Conservation (phyloP, 2,888 invertebrate genomes). For the Ctenicera cuprea region DNA sequence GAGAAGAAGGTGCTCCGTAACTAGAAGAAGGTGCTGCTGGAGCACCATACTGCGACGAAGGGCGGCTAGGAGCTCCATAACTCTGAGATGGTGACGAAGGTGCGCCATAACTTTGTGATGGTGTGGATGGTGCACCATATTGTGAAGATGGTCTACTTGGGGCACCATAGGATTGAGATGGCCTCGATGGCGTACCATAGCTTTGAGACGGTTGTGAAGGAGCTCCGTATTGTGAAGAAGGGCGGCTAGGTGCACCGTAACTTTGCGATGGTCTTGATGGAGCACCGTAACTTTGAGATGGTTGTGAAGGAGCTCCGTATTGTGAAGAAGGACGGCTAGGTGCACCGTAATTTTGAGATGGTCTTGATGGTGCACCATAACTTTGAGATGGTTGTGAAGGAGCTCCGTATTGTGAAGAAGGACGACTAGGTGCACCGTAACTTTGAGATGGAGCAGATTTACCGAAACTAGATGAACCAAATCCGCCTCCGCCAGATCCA, state of each 20-base stretch:
- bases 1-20: conserved; percentile 73
- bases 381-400: conserved; percentile 50
- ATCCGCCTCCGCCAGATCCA: conserved; percentile 53
- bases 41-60: conserved; percentile 60
- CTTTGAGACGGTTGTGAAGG: conserved; percentile 68
- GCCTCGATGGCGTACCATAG: conserved; percentile 61
- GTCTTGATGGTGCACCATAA: conserved; percentile 64
- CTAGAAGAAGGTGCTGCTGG: conserved; percentile 65
- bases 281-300: conserved; percentile 69
- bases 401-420: conserved; percentile 59
- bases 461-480: conserved; percentile 54
- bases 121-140: conserved; percentile 65
- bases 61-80: conserved; percentile 63
- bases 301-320: conserved; percentile 69
- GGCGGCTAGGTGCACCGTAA: conserved; percentile 67
- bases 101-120: conserved; percentile 62
- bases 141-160: conserved; percentile 50
- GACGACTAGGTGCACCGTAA: conserved; percentile 71
- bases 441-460: conserved; percentile 65
- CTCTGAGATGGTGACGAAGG: conserved; percentile 75
- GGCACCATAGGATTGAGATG: conserved; percentile 62
- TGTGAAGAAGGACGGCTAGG: conserved; percentile 65
- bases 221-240: conserved; percentile 59
- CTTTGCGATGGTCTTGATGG: conserved; percentile 64
- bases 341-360: conserved; percentile 62